Evolutionary conservation across 1,140 invertebrate species (phyloP), one percentile per base, ranked within the genome.

Genomic region (Scaptomyza pallida): DNA sequence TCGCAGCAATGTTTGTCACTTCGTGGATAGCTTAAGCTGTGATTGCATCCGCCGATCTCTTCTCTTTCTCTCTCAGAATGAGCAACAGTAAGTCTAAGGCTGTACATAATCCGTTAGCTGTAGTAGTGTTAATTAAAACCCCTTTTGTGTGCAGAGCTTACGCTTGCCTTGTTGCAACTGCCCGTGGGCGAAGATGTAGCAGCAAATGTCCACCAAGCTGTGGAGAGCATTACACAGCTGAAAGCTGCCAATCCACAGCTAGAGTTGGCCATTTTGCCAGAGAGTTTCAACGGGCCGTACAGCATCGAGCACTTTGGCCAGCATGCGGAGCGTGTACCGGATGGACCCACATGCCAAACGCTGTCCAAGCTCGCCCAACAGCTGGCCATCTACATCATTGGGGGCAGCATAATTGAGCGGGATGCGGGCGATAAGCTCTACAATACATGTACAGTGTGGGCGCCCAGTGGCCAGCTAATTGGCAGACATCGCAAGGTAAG

Each of bases 221-320:
- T 95, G 2, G 93, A 94, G 41, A 92, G 95, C 37, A 95, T 98
- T 41, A 93, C 94, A 68, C 92, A 94, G 54, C 96, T 97, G 9
- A 89, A 89, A 48, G 95, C 95, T 81, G 85, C 93, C 54, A 93
- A 94, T 65, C 95, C 96, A 8, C 95, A 97, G 26, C 54, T 90
- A 10, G 61, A 75, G 45, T 92, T 96, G 54, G 89, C 98, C 47
- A 93, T 98, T n/a, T 89, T 98, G 13, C 97, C 97, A 6, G 97
- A 99, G 93, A 98, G 97, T 89, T 99, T 98, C 86, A 99, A 98
- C 92, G 97, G 95, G 9, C 97, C 97, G 0, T 99, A 98, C 92
- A 71, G 47, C 35, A 48, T 74, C 93, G 95, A 95, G 78, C 95
- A 95, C 89, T 98, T 99, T 90, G 90, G 93, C 1, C 93, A 97